A percentile compares a stretch with the other conserved stretches of the same genome.
phyloP scores from a whole-genome alignment of 2,113 vertebrate genomes.

The Crypturellus undulatus region DNA sequence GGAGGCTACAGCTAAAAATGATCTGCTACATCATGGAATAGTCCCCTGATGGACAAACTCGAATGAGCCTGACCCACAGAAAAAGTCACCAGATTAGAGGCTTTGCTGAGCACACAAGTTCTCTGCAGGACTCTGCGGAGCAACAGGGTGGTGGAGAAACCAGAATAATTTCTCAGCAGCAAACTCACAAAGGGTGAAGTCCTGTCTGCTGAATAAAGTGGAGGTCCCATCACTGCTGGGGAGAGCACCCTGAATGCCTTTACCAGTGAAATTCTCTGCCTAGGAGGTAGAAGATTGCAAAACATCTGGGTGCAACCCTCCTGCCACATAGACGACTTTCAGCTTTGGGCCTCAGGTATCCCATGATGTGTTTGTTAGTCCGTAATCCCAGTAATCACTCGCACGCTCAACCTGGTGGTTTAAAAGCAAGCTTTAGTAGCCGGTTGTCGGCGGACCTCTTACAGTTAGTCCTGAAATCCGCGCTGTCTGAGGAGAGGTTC shows the following conservation, averaged over 20 bases:
- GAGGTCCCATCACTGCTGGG: background rate
- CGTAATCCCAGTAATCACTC: too few species aligned
- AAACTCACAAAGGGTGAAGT: background rate
- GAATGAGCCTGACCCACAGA: background rate
- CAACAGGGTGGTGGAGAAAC: background rate
- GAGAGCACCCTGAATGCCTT: background rate
- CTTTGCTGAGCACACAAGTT: background rate
- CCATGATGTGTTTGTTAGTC: too few species aligned
- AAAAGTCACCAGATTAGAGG: background rate
- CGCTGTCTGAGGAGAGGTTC: too few species aligned
- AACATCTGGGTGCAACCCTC: background rate
- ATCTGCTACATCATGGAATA: background rate
- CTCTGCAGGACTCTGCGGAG: background rate
- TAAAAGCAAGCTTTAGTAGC: too few species aligned
- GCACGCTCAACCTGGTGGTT: too few species aligned
- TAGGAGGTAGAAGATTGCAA: background rate
- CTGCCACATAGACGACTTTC: background rate
- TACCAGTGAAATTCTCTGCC: background rate
- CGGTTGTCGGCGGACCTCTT: too few species aligned
- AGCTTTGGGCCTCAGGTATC: fast-evolving
- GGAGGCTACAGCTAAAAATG: background rate
- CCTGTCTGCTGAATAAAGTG: background rate
- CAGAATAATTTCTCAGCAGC: background rate
- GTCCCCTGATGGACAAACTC: background rate
- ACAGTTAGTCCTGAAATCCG: too few species aligned